These are phyloP conservation scores for Drosophila lowei DNA, from an alignment of 1,140 invertebrate species.

Conservation along the genomic window DNA sequence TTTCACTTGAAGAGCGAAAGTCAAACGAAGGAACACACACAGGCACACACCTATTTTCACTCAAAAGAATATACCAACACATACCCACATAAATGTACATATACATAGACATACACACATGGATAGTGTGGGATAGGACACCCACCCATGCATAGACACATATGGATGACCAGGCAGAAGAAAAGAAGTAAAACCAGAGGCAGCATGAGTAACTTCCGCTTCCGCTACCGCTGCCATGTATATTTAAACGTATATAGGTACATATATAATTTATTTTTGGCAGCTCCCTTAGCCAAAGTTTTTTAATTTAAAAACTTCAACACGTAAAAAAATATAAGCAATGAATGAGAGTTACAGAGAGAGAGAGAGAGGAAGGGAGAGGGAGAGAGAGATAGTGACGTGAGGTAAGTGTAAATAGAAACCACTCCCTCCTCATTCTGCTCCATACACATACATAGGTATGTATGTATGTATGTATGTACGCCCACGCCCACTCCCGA, in stretches of 20 bases:
- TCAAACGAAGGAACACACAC: slow-evolving; percentile 9
- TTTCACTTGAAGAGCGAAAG: slow-evolving; percentile 16
- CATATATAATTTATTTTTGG: slow-evolving; percentile 40
- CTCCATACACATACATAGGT: not conserved
- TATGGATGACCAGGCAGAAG: slow-evolving; percentile 12
- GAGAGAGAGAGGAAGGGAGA: not conserved
- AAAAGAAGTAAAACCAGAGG: slow-evolving; percentile 1
- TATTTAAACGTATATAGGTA: slow-evolving; percentile 19
- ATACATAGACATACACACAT: not conserved
- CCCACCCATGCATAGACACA: slow-evolving; percentile 4
- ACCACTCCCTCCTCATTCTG: slow-evolving; percentile 5
- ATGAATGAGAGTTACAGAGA: slow-evolving; percentile 7
- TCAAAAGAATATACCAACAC: too few relatives aligned
- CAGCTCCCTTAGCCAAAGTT: slow-evolving; percentile 64
- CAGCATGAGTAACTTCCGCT: too few relatives aligned
- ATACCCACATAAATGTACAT: too few relatives aligned
- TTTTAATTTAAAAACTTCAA: slow-evolving; percentile 78
- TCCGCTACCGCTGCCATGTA: too few relatives aligned
- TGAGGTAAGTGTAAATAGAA: slow-evolving; percentile 59
- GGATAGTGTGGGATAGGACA: too few relatives aligned
- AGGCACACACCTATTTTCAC: not conserved
- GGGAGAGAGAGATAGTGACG: not conserved
- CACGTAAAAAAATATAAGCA: slow-evolving; percentile 12
- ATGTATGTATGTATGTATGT: slow-evolving; percentile 13
- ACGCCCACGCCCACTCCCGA: not conserved